Conservation (phyloP, 2,888 invertebrate genomes). For the Sepioteuthis lessoniana region DNA sequence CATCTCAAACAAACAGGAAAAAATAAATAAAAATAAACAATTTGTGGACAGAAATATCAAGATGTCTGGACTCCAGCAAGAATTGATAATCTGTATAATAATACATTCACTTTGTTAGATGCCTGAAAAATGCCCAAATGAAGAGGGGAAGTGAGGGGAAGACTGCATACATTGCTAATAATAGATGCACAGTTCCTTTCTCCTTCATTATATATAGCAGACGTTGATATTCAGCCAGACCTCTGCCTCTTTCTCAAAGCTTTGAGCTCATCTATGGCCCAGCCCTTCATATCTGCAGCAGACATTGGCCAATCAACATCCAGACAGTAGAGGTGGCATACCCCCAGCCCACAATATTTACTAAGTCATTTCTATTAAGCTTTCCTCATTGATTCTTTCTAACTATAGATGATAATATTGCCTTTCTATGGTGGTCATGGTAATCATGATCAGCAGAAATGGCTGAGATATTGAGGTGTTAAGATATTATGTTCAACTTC, state of each 20-base stretch:
- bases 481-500: no score
- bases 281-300: background rate
- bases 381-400: background rate
- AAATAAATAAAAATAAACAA: no score
- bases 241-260: background rate
- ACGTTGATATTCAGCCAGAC: background rate
- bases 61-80: background rate
- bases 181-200: background rate
- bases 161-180: background rate
- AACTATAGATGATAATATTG: background rate
- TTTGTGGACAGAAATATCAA: no score
- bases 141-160: background rate
- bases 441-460: background rate
- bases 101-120: slow-evolving; percentile 8
- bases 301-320: background rate
- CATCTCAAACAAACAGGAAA: no score
- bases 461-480: no score
- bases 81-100: background rate
- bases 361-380: background rate
- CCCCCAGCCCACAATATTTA: background rate
- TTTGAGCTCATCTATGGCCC: background rate
- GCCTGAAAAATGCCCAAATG: background rate
- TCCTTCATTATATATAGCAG: background rate
- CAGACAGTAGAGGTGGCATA: background rate
- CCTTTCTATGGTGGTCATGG: background rate